Base-by-base conservation (phyloP, 2,113 vertebrate species). In the Tiliqua scincoides region DNA sequence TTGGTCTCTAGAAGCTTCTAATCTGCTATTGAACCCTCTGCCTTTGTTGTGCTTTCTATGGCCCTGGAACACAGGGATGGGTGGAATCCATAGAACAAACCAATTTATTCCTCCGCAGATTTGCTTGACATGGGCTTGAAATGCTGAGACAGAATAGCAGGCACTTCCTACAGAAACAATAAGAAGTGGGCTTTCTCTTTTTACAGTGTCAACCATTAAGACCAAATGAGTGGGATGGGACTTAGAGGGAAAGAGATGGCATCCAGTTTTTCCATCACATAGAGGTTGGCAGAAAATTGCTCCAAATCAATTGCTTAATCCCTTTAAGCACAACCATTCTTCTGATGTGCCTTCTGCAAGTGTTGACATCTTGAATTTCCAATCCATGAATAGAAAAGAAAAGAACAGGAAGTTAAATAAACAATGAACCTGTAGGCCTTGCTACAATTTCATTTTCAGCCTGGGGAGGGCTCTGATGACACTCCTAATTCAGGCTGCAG, bases 201-300 rank as follows among this genome's bases (percentile, higher is more conserved):
- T 27, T 35, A 73, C 84, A 84, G 11, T 85, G 54, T 35, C 83
- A 91, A 35, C 57, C 87, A 82, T 86, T 93, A 83, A 88, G 72
- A n/a, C 68, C 73, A 86, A 86, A 86, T 59, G n/a, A 35, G 6
- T 54, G 20, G 20, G 59, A 86, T 73, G 40, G 9, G 9, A 54
- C 82, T 74, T 59, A 27, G 84, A 65, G 73, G 85, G 62, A 89
- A n/a, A n/a, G 65, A 83, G 57, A 83, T 88, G 18, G 75, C 86
- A 92, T 70, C 91, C 90, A 88, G 86, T 23, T 91, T 75, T 92
- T 93, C 88, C 87, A 70, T 93, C 94, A 91, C 81, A 92, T 8
- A 90, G 84, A 92, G 72, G 70, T 59, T 85, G 94, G 84, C 52
- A 86, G 82, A 91, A 94, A 93, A 90, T 74, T 80, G 73, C 61